These are phyloP conservation scores for Rhyzopertha dominica DNA, from an alignment of 1,140 invertebrate species.

Conservation along the genomic window DNA sequence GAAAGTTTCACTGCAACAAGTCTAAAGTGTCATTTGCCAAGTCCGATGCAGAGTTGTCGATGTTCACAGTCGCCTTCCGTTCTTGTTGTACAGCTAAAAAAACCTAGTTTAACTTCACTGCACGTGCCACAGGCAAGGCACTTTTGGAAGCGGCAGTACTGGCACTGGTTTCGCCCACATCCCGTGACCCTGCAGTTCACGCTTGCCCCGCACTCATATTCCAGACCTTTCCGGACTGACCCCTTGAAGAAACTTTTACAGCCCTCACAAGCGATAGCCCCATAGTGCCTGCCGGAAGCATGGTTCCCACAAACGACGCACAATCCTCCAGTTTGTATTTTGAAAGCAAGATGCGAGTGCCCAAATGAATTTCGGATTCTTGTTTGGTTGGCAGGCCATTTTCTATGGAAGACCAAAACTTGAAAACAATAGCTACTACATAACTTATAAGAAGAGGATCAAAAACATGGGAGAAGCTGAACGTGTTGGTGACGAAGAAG, in stretches of 20 bases:
- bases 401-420: too few relatives aligned
- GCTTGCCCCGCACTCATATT: slow-evolving; percentile 89
- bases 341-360: too few relatives aligned
- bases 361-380: too few relatives aligned
- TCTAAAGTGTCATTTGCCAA: slow-evolving; percentile 37
- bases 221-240: slow-evolving; percentile 89
- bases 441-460: too few relatives aligned
- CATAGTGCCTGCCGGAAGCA: slow-evolving; percentile 90
- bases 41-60: slow-evolving; percentile 37
- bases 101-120: slow-evolving; percentile 85
- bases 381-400: too few relatives aligned
- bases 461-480: too few relatives aligned
- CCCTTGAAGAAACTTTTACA: slow-evolving; percentile 92
- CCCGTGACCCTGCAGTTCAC: slow-evolving; percentile 97
- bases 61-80: slow-evolving; percentile 70
- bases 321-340: slow-evolving; percentile 64
- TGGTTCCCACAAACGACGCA: slow-evolving; percentile 93
- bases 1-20: slow-evolving; percentile 36
- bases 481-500: too few relatives aligned
- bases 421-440: too few relatives aligned
- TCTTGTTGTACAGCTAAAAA: slow-evolving; percentile 84
- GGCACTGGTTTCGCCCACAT: slow-evolving; percentile 93
- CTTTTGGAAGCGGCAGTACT: slow-evolving; percentile 96
- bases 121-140: slow-evolving; percentile 95
- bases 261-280: slow-evolving; percentile 89